These are phyloP conservation scores for Cephus cinctus DNA, from an alignment of 1,140 invertebrate species.

Conservation along the genomic window DNA sequence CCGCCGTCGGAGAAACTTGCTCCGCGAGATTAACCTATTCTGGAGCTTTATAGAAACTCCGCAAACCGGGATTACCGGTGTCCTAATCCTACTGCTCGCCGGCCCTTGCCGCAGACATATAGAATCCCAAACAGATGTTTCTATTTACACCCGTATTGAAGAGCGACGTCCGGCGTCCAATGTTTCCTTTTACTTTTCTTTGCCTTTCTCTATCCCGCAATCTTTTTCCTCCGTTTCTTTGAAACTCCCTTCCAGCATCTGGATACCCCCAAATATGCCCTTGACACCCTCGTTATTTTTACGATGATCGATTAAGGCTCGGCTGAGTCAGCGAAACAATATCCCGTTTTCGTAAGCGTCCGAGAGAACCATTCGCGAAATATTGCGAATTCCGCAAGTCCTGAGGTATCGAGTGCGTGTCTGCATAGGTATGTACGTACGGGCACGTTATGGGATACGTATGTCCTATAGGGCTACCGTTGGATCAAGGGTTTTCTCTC, in stretches of 20 bases:
- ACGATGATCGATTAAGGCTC: slow-evolving; percentile 31
- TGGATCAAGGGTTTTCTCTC: no score
- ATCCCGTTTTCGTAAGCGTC: no score
- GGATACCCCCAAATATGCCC: background rate
- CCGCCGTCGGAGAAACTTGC: slow-evolving; percentile 35
- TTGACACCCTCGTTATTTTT: slow-evolving; percentile 20
- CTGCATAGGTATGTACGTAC: no score
- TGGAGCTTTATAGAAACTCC: slow-evolving; percentile 40
- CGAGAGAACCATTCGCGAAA: no score
- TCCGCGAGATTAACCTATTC: slow-evolving; percentile 45
- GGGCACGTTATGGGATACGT: no score
- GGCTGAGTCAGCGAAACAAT: no score
- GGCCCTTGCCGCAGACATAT: slow-evolving; percentile 31
- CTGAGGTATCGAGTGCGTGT: no score
- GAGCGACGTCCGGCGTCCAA: background rate
- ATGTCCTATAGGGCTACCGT: no score
- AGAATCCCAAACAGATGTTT: slow-evolving; percentile 44
- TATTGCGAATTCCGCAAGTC: no score
- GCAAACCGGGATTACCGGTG: slow-evolving; percentile 33
- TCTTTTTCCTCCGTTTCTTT: background rate
- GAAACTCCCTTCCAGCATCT: slow-evolving; percentile 1
- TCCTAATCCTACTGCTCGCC: slow-evolving; percentile 27
- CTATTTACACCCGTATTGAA: slow-evolving; percentile 27
- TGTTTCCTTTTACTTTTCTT: background rate
- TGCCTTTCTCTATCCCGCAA: background rate